Evolutionary conservation across 2,888 invertebrate genomes (phyloP), one percentile per base, ranked within the genome.

Genomic region (Ptychoptera contaminata): DNA sequence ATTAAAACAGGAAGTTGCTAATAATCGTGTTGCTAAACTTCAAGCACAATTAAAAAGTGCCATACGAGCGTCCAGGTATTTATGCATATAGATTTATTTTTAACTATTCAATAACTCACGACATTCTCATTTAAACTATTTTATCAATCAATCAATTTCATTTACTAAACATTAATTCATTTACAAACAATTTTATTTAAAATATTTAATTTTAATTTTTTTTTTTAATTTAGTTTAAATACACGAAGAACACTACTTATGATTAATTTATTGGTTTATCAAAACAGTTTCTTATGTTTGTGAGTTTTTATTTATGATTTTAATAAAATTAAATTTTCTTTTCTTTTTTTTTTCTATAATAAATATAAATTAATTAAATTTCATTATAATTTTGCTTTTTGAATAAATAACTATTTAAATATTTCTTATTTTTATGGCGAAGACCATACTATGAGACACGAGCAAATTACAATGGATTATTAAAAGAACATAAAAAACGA

Each of bases 401-500:
- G 12, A 30, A 31, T 32, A 36, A 8, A 15, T 42, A 36, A 35
- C 35, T 23, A 35, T 36, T 36, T 42, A 29, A n/a, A n/a, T n/a
- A n/a, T n/a, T n/a, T n/a, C n/a, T n/a, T n/a, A n/a, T 42, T 23
- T 16, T 16, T 15, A 11, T 37, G 12, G 14, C 31, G 7, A 31
- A 92, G 92, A 61, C 90, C 91, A 8, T 92, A 90, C 63, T 92
- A 90, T 63, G 92, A 92, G 65, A 82, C 86, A 70, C 90, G 91
- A 58, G 88, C 91, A 2, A 84, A 87, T 51, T 87, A 87, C 59
- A 90, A 91, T 64, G 79, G 86, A 29, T 73, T 84, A 40, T 65
- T 92, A 55, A 91, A 92, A 63, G 75, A 78, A 23, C 88, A 90
- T 60, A 90, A 91, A 61, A 72, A 77, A 15, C 74, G 75, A 54